phyloP scores from a whole-genome alignment of 2,797 vertebrate genomes.

The Helicolenus hilgendorfi region DNA sequence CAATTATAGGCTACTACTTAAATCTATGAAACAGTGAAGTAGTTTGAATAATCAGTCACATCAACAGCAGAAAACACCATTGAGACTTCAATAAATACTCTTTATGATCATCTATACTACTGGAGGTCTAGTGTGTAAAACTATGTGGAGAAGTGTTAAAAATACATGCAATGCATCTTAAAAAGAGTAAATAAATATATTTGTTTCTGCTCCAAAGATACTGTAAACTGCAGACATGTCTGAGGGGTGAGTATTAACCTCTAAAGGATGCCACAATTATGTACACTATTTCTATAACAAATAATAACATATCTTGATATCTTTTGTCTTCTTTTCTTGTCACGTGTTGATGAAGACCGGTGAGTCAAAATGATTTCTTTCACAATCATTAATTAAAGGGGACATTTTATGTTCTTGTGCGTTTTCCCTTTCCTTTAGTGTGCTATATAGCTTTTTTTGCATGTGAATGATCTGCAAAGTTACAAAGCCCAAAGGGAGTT shows the following conservation, averaged over 20 bases:
- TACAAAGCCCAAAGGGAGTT: no score
- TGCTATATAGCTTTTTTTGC: no score
- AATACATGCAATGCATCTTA: neutral
- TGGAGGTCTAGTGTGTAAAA: neutral
- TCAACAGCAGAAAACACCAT: neutral
- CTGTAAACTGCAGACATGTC: constrained; percentile 82
- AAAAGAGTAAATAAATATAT: neutral
- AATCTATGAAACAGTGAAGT: neutral
- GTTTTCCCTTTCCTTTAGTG: no score
- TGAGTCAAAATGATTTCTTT: constrained; percentile 66
- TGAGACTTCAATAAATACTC: neutral
- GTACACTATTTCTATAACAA: neutral
- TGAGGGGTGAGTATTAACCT: constrained; percentile 85
- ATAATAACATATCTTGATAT: neutral
- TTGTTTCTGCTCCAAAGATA: constrained; percentile 57
- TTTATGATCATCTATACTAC: neutral
- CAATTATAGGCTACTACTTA: neutral
- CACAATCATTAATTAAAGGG: neutral
- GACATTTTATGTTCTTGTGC: no score
- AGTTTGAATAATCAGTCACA: neutral
- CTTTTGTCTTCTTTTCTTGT: constrained; percentile 21
- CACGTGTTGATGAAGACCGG: constrained; percentile 78
- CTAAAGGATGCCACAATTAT: neutral
- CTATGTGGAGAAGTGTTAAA: neutral
- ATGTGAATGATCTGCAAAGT: no score